These are phyloP conservation scores for Branchinecta sandiegonensis DNA, from an alignment of 2,888 invertebrate genomes.

Conservation along the genomic window DNA sequence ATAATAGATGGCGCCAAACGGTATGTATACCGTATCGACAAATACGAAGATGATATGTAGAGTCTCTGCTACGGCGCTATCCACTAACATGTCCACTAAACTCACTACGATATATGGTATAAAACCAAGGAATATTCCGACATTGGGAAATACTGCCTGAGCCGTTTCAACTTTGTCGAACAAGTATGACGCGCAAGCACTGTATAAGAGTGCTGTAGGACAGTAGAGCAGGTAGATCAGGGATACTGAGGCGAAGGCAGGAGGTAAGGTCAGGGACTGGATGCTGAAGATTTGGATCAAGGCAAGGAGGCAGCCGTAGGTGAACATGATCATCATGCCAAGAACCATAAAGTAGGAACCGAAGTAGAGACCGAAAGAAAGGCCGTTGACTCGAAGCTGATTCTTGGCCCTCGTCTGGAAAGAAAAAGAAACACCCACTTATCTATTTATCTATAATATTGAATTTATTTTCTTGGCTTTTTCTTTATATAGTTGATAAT, in stretches of 20 bases:
- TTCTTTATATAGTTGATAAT: too few relatives aligned
- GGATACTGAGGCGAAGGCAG: conserved; percentile 52
- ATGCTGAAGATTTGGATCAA: conserved; percentile 54
- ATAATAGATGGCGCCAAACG: conserved; percentile 66
- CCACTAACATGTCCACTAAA: conserved; percentile 51
- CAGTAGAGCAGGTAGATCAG: conserved; percentile 52
- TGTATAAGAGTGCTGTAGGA: conserved; percentile 57
- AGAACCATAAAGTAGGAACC: conserved; percentile 57
- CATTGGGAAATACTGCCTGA: conserved; percentile 60
- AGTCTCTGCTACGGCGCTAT: conserved; percentile 32
- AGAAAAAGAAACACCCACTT: conserved; percentile 27
- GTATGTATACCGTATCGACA: conserved; percentile 61
- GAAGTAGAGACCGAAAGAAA: conserved; percentile 59
- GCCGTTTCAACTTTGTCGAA: conserved; percentile 71
- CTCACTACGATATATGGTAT: conserved; percentile 59
- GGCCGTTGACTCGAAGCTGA: conserved; percentile 63
- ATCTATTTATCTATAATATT: too few relatives aligned
- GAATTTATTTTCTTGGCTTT: too few relatives aligned
- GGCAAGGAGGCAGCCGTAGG: conserved; percentile 47
- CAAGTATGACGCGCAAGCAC: conserved; percentile 59
- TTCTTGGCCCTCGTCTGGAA: conserved; percentile 64
- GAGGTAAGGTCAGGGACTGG: conserved; percentile 49
- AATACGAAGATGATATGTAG: conserved; percentile 58
- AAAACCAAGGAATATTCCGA: conserved; percentile 56
- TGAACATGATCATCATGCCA: conserved; percentile 50